Evolutionary conservation across 2,888 invertebrate species (phyloP).

Genomic region (Empis livida): DNA sequence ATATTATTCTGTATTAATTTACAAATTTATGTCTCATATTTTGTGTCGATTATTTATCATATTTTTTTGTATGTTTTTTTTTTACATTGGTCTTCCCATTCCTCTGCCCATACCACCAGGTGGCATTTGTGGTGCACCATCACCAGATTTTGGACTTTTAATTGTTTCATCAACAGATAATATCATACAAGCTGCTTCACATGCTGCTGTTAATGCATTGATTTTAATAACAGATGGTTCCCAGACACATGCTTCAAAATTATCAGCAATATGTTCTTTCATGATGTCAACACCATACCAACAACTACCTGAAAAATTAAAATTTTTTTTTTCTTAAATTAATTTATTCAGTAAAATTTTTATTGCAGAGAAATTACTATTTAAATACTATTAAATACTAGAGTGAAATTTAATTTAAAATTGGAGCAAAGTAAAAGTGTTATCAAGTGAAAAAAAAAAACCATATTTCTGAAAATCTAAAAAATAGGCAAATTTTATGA

Average conservation of each 20-base stretch:
- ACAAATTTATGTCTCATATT: no score
- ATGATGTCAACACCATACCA: slow-evolving; percentile 96
- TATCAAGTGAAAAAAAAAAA: no score
- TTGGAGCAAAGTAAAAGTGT: no score
- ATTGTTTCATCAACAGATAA: slow-evolving; percentile 98
- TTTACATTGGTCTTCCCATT: slow-evolving; percentile 61
- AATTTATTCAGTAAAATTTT: no score
- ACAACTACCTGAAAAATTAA: slow-evolving; percentile 46
- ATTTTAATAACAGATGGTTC: slow-evolving; percentile 94
- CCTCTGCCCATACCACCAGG: slow-evolving; percentile 47
- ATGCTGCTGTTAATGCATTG: slow-evolving; percentile 92
- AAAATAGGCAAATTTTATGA: no score
- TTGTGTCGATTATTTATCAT: slow-evolving; percentile 1
- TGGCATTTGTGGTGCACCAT: slow-evolving; percentile 37
- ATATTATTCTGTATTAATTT: no score
- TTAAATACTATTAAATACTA: no score
- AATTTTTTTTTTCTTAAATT: neutral
- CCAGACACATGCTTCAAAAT: slow-evolving; percentile 90
- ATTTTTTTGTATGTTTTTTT: slow-evolving; percentile 6
- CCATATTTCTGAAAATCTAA: no score
- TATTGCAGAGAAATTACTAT: no score
- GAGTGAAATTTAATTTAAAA: no score
- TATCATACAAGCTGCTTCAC: slow-evolving; percentile 89
- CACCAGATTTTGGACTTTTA: slow-evolving; percentile 66
- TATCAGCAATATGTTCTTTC: slow-evolving; percentile 88